Conservation (phyloP, 2,113 vertebrate species). For the Aegotheles bennettii region DNA sequence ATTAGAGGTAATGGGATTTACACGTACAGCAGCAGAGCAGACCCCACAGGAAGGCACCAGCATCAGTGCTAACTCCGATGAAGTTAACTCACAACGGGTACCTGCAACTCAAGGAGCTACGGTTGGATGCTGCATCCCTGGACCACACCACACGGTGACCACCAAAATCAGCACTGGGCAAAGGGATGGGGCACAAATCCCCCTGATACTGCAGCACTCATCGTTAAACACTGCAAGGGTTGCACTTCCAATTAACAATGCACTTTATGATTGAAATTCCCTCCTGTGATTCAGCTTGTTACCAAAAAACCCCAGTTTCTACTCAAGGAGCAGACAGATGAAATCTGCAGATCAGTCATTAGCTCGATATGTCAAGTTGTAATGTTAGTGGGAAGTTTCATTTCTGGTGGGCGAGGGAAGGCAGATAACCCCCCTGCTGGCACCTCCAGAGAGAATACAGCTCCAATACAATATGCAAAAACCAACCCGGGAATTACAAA, state of each 20-base stretch:
- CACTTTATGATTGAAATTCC: neutral
- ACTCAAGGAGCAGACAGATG: neutral
- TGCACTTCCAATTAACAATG: neutral
- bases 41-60: neutral
- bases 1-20: slow-evolving; percentile 11
- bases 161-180: neutral
- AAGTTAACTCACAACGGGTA: neutral
- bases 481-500: neutral
- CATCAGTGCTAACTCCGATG: neutral
- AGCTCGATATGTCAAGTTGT: neutral
- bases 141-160: neutral
- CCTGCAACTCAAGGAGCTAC: accelerated
- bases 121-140: neutral
- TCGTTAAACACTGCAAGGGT: neutral
- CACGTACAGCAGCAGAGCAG: neutral
- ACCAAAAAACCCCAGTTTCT: neutral
- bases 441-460: neutral
- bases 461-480: neutral
- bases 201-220: accelerated
- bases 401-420: neutral
- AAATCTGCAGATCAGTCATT: neutral
- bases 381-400: neutral
- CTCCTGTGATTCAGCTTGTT: neutral
- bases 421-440: neutral
- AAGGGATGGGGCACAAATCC: neutral